These are phyloP conservation scores for Orthonevra nobilis DNA, from an alignment of 2,888 invertebrate species.

Conservation along the genomic window DNA sequence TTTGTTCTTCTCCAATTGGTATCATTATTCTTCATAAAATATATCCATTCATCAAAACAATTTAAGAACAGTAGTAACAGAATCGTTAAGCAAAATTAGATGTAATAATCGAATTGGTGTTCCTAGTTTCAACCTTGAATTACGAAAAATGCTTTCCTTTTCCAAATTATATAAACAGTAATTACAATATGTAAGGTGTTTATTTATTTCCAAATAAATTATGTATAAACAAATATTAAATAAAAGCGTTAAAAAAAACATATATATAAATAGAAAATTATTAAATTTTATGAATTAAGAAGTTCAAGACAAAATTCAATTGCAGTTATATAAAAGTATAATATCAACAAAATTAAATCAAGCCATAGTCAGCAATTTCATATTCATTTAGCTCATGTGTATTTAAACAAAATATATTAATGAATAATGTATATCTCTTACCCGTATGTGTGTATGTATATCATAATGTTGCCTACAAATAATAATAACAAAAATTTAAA, in stretches of 20 bases:
- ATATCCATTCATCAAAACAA: too few species aligned
- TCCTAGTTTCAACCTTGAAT: too few species aligned
- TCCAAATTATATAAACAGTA: too few species aligned
- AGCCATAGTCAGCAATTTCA: slow-evolving; percentile 31
- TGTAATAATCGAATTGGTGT: too few species aligned
- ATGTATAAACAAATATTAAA: background rate
- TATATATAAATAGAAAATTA: too few species aligned
- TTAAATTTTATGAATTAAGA: slow-evolving; percentile 7
- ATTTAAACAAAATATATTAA: slow-evolving; percentile 17
- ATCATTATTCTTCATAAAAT: too few species aligned
- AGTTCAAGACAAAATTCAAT: slow-evolving; percentile 34
- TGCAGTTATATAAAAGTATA: slow-evolving; percentile 42
- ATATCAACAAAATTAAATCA: slow-evolving; percentile 18
- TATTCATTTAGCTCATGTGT: slow-evolving; percentile 51
- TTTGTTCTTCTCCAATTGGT: too few species aligned
- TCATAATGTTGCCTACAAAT: slow-evolving; percentile 47
- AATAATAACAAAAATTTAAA: slow-evolving; percentile 7
- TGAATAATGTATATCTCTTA: slow-evolving; percentile 33
- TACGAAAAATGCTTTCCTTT: too few species aligned
- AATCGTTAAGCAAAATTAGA: too few species aligned
- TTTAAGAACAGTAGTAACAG: too few species aligned
- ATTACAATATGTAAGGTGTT: too few species aligned
- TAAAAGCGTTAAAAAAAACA: background rate
- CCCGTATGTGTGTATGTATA: slow-evolving; percentile 46
- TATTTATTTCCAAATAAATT: background rate